phyloP scores from a whole-genome alignment of 1,140 invertebrate genomes.

The Gryon sp. region DNA sequence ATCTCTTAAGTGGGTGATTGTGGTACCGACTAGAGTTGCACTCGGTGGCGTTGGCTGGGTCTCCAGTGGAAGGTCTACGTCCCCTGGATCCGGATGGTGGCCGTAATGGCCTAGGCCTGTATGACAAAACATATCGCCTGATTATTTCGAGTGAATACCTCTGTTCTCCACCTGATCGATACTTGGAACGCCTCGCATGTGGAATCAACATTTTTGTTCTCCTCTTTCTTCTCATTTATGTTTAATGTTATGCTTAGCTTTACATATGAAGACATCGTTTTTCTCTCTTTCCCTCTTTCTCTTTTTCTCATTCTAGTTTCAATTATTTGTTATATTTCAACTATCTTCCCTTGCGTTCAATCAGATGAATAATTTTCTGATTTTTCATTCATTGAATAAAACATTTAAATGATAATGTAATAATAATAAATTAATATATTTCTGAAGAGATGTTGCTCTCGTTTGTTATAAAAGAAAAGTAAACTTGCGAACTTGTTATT shows the following conservation, averaged over 20 bases:
- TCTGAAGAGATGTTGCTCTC: too few species aligned
- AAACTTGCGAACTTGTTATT: too few species aligned
- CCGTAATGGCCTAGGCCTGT: constrained; percentile 79
- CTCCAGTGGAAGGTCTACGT: constrained; percentile 78
- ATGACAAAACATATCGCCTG: constrained; percentile 80
- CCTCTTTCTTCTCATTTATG: neutral
- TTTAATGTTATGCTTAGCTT: neutral
- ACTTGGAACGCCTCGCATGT: constrained; percentile 68
- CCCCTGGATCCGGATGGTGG: constrained; percentile 78
- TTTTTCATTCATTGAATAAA: too few species aligned
- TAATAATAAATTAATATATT: too few species aligned
- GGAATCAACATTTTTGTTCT: constrained; percentile 19
- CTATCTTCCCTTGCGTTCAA: too few species aligned
- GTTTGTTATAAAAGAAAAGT: too few species aligned
- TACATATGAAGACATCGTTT: neutral
- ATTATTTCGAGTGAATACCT: constrained; percentile 76
- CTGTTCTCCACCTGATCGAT: constrained; percentile 63
- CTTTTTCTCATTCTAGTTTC: too few species aligned
- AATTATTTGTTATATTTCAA: too few species aligned
- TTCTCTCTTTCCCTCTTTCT: neutral
- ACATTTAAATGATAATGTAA: too few species aligned
- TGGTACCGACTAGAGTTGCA: constrained; percentile 79
- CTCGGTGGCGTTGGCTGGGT: constrained; percentile 79
- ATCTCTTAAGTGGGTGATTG: constrained; percentile 77
- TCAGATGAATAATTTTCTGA: too few species aligned